Evolutionary conservation across 2,797 vertebrate species (phyloP).

Genomic region (Parauchenoglanis punctatus): DNA sequence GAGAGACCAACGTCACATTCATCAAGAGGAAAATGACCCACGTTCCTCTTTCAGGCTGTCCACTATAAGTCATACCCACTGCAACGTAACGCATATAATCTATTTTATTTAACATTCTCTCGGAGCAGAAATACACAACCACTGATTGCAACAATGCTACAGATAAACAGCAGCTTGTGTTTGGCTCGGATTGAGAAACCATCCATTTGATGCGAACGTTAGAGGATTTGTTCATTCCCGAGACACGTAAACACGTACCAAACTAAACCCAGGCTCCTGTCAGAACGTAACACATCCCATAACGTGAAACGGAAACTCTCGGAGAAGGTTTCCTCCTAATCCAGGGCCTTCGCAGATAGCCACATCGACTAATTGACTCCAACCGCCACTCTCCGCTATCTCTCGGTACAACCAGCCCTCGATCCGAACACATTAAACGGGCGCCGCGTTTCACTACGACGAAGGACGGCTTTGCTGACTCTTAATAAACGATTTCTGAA

Average conservation of each 20-base stretch:
- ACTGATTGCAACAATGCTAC: background rate
- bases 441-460: background rate
- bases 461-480: background rate
- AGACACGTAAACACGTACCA: background rate
- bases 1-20: background rate
- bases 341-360: background rate
- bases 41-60: background rate
- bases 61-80: background rate
- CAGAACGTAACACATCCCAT: background rate
- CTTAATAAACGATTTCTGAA: background rate
- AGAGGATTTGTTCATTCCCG: background rate
- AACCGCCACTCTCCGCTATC: background rate
- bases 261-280: background rate
- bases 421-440: background rate
- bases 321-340: background rate
- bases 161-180: background rate
- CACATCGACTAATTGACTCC: background rate
- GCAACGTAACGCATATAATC: background rate
- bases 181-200: background rate
- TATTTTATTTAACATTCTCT: background rate
- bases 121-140: background rate
- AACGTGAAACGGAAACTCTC: background rate
- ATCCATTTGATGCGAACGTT: background rate
- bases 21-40: background rate
- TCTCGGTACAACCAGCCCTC: no score